Evolutionary conservation across 2,113 vertebrate genomes (phyloP).

Genomic region (Manacus vitellinus): DNA sequence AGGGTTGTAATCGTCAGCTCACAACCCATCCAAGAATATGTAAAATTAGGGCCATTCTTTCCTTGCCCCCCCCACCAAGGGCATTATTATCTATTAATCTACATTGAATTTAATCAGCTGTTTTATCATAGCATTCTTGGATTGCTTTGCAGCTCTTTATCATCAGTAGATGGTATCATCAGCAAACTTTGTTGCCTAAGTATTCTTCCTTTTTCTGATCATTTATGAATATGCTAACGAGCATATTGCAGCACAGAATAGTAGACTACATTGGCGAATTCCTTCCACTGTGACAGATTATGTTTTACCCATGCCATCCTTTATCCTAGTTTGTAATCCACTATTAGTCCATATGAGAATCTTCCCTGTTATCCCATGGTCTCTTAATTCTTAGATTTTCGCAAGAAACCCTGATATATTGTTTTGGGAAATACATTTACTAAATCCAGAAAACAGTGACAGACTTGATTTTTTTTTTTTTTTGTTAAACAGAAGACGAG

Average conservation of each 20-base stretch:
- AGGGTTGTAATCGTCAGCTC: constrained; percentile 8
- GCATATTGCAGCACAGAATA: background rate
- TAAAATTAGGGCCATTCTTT: constrained; percentile 25
- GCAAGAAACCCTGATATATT: background rate
- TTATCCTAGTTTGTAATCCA: background rate
- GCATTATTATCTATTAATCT: constrained; percentile 34
- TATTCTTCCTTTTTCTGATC: background rate
- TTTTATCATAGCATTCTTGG: constrained; percentile 15
- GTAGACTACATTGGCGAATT: background rate
- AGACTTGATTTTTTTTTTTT: background rate
- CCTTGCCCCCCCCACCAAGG: background rate
- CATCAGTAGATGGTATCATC: background rate
- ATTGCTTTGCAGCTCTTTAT: constrained; percentile 19
- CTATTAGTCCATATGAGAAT: background rate
- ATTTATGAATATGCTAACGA: background rate
- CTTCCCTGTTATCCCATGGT: background rate
- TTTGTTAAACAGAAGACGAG: background rate
- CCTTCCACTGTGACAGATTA: background rate
- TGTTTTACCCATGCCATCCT: background rate
- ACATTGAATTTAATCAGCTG: constrained; percentile 19
- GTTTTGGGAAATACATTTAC: background rate
- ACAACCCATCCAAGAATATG: background rate
- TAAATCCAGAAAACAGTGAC: background rate
- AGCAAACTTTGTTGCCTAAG: background rate
- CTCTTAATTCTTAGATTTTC: background rate